Evolutionary conservation across 2,888 invertebrate species (phyloP).

Genomic region (Drosophila infuscata): DNA sequence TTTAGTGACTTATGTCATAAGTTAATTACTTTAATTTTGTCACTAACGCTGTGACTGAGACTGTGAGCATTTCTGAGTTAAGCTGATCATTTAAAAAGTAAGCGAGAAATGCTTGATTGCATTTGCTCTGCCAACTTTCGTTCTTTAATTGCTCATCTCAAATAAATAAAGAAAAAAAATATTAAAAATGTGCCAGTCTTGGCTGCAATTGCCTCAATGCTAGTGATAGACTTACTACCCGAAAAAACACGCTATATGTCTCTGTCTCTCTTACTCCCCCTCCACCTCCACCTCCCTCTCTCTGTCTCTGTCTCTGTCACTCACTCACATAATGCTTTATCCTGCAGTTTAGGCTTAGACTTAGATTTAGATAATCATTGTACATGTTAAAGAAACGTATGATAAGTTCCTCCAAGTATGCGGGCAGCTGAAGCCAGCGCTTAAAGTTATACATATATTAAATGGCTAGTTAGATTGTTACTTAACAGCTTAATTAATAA

Average conservation of each 20-base stretch:
- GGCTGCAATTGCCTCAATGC: slow-evolving; percentile 55
- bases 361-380: slow-evolving; percentile 63
- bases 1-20: slow-evolving; percentile 3
- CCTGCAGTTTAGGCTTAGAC: slow-evolving; percentile 18
- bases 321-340: slow-evolving; percentile 39
- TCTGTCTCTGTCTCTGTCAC: slow-evolving; percentile 8
- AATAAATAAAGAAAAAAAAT: slow-evolving; percentile 14
- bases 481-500: slow-evolving; percentile 42
- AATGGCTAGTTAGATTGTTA: slow-evolving; percentile 56
- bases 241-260: background rate
- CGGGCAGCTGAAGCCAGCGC: slow-evolving; percentile 55
- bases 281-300: background rate
- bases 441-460: slow-evolving; percentile 33
- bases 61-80: slow-evolving; percentile 58
- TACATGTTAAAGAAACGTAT: slow-evolving; percentile 73
- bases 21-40: slow-evolving; percentile 24
- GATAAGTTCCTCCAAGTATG: slow-evolving; percentile 77
- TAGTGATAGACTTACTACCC: slow-evolving; percentile 73
- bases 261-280: slow-evolving; percentile 2
- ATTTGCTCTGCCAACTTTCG: slow-evolving; percentile 53
- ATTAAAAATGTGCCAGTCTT: slow-evolving; percentile 29
- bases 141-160: slow-evolving; percentile 35
- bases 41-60: slow-evolving; percentile 53
- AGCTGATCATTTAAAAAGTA: slow-evolving; percentile 22
- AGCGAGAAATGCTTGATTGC: slow-evolving; percentile 1